Conservation (phyloP, 2,888 invertebrate genomes). For the Aphodius sticticus region DNA sequence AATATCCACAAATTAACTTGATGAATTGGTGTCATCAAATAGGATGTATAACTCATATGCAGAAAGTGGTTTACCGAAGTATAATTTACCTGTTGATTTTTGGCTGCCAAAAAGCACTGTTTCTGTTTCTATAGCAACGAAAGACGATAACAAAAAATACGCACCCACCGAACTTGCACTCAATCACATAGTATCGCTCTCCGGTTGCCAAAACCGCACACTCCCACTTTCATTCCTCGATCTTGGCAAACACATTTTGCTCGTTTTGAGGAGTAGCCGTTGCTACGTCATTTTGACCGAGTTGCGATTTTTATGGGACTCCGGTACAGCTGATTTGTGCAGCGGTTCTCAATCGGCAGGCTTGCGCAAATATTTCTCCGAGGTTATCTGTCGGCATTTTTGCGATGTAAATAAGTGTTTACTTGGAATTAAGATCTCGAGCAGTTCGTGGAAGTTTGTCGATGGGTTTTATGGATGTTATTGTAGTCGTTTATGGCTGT, state of each 20-base stretch:
- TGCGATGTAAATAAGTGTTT: not conserved
- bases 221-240: not conserved
- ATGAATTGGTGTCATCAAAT: too few species aligned
- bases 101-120: not conserved
- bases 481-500: not conserved
- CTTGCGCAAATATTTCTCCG: not conserved
- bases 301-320: not conserved
- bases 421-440: not conserved
- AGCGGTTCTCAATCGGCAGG: not conserved
- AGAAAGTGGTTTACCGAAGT: not conserved
- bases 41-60: too few species aligned
- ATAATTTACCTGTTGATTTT: not conserved
- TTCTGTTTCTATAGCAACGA: not conserved
- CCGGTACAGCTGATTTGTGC: not conserved
- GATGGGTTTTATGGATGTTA: not conserved
- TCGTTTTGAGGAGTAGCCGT: not conserved
- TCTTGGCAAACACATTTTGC: not conserved
- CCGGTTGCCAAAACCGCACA: not conserved
- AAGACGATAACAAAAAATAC: not conserved
- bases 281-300: not conserved
- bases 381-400: not conserved
- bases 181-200: not conserved
- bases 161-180: not conserved
- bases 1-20: too few species aligned
- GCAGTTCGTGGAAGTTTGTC: not conserved